Evolutionary conservation across 53 echinoderm and acorn worm species (phyloP), one percentile per base, ranked within the genome.

Genomic region (Paelopatides confundens): DNA sequence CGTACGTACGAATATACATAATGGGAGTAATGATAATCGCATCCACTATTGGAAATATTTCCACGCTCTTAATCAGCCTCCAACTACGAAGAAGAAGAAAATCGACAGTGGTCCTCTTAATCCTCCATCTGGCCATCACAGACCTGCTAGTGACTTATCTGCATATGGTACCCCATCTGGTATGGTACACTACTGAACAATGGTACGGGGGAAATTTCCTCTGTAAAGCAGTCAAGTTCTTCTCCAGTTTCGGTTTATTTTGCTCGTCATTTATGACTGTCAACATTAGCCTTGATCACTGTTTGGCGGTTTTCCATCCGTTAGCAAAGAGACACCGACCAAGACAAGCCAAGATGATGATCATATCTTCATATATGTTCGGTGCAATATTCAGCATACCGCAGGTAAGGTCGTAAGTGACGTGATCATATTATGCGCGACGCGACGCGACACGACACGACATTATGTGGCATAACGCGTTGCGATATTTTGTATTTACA

Each of bases 231-330:
- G 85, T 94, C 21, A 95, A 96, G 63, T 99, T 99, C 78, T 96
- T 96, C 91, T 90, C 92, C 53, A 96, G 91, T 71, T 99, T 99
- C 62, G 95, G 95, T 32, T 90, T 99, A 1, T 96, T 94, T 81
- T 81, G 93, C 7, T 99, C 99, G 9, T 95, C 99, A 4, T 99
- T 99, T 66, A 91, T 99, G 69, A 99, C 95, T 0, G 99, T 99
- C 85, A 90, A 96, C 62, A 96, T 99, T 49, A 96, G 95, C 62
- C 68, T 99, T 27, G 99, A 99, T 81, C 92, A 95, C 29, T 95
- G 94, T 74, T 85, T 94, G 82, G 95, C 95, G 5, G 95, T 99
- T 12, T 85, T 99, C 49, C 77, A 93, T 26, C 99, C 99, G 6
- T 76, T 99, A 30, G 91, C 92, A 6, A 94, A 95, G 82, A 92